Conservation (phyloP, 2,797 vertebrate genomes). For the Spea hammondii region DNA sequence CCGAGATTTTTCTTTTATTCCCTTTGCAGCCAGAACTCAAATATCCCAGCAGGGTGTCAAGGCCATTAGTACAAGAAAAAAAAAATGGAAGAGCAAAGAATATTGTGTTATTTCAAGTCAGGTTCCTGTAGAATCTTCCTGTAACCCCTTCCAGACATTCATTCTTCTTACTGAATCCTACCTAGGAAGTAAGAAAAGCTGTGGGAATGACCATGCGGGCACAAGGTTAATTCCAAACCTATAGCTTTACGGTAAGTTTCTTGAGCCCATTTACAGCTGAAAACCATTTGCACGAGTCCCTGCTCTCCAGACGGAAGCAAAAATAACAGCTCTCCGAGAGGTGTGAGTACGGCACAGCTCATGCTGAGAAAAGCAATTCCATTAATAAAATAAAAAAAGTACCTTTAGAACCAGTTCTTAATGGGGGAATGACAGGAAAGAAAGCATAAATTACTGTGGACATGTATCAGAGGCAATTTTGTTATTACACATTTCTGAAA, state of each 20-base stretch:
- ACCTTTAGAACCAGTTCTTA: not conserved
- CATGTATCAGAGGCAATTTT: too few species aligned
- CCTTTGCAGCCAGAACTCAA: not conserved
- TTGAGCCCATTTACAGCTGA: not conserved
- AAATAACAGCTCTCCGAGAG: not conserved
- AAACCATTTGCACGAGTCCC: conserved; percentile 12
- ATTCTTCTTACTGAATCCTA: not conserved
- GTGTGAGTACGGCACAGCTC: not conserved
- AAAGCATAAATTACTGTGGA: not conserved
- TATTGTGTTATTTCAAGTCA: not conserved
- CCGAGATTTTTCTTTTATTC: not conserved
- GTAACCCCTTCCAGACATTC: not conserved
- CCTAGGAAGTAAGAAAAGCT: not conserved
- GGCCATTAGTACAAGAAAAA: conserved; percentile 1
- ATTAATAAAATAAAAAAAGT: not conserved
- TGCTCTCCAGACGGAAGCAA: not conserved
- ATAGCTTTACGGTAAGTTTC: not conserved
- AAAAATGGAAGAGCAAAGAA: not conserved
- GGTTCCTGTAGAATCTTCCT: not conserved
- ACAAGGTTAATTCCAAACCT: conserved; percentile 3
- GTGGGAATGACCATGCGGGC: not conserved
- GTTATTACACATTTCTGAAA: too few species aligned
- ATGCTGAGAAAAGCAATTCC: not conserved
- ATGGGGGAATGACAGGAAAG: not conserved
- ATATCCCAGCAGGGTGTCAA: not conserved